Evolutionary conservation across 2,888 invertebrate species (phyloP), one percentile per base, ranked within the genome.

Genomic region (Platycheirus rosarum): DNA sequence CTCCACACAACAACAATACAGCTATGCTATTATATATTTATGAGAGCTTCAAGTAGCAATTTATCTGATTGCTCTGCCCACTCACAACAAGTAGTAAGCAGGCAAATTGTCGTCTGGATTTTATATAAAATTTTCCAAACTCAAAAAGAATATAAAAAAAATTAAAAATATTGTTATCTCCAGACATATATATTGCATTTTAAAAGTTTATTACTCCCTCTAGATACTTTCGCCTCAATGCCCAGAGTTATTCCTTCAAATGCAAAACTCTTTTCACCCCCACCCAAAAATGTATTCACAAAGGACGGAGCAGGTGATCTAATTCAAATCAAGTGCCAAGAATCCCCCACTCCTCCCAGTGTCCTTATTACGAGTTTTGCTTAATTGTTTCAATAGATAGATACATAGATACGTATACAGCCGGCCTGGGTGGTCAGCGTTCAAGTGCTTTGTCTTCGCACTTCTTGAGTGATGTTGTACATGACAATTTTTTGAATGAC

Each of bases 311-410:
- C n/a, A n/a, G n/a, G 23, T 32, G 14, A 13, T 32, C 48, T 35
- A 42, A 73, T 26, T 46, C 44, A n/a, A 60, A 55, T 63, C 16
- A 37, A 48, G 3, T 5, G 35, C 23, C 20, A 48, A 13, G n/a
- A 23, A 40, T 35, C 11, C 13, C 13, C 14, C 32, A 18, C 29
- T 23, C 7, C 44, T 26, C 20, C n/a, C 4, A 18, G 9, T 23
- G 55, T 40, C 55, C 37, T 55, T 11, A n/a, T 40, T 37, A 11
- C 16, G 55, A 48, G 2, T 49, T 57, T 74, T 66, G 55, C 49
- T 57, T 74, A 74, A 74, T 74, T 74, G 74, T 57, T 74, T 40
- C 55, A 53, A 65, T 66, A 74, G 66, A 66, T 66, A 57, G 20
- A 40, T 8, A 9, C 29, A 49, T 20, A 16, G 26, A 32, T n/a